Conservation (phyloP, 2,797 vertebrate genomes). For the Chaetophractus vellerosus region DNA sequence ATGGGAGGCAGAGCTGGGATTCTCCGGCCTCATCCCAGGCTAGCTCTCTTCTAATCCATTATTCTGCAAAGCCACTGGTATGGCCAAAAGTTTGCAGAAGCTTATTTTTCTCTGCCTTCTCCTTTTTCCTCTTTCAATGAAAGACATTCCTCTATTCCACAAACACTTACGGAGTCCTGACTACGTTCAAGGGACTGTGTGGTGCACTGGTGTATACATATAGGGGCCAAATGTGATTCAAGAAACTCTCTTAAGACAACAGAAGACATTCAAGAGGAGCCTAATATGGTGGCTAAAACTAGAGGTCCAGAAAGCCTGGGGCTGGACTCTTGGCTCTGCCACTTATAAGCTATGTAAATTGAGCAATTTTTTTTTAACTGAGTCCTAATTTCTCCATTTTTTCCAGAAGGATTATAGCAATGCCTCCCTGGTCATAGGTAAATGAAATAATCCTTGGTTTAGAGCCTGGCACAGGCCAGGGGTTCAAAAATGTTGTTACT, state of each 20-base stretch:
- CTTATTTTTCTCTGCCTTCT: not conserved
- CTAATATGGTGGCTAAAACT: not conserved
- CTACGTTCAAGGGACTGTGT: not conserved
- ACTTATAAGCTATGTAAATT: not conserved
- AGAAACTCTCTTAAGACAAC: not conserved
- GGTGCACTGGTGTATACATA: too few species aligned
- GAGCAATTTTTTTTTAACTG: not conserved
- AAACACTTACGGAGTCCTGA: not conserved
- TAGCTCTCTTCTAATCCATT: not conserved
- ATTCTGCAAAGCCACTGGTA: too few species aligned
- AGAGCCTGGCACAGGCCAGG: not conserved
- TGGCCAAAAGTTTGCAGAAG: not conserved
- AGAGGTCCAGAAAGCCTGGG: not conserved
- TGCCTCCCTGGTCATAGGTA: not conserved
- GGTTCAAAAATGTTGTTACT: not conserved
- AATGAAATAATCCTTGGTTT: not conserved
- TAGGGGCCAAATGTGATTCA: not conserved
- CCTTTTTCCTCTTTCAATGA: not conserved
- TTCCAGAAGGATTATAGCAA: not conserved
- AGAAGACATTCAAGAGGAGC: not conserved
- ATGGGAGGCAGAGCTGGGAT: not conserved
- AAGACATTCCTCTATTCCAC: not conserved
- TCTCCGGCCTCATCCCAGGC: not conserved
- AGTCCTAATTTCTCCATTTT: not conserved
- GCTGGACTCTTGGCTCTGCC: not conserved